Base-by-base conservation (phyloP, 2,888 invertebrate genomes). In the Caenorhabditis afra region DNA sequence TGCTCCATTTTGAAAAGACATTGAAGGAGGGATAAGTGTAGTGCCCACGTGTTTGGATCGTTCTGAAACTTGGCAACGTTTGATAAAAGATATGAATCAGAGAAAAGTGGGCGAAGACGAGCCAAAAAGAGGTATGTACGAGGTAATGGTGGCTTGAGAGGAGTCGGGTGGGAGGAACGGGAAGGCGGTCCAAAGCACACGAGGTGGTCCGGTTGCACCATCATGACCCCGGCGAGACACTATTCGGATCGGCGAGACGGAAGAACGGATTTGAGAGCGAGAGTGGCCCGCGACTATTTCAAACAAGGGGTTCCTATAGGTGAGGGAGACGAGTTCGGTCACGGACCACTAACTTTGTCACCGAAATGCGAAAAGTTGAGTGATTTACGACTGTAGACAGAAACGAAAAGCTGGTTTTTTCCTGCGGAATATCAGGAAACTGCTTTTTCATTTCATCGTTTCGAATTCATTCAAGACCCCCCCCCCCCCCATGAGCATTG, bases 141-240 rank as follows among this genome's bases (percentile, higher is more conserved):
- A 61, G 61, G 47, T 62, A 70, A 71, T 29, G 47, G 49, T 57
- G 57, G 55, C 47, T 68, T 59, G 58, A 68, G 57, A 3, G 50
- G 64, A 71, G 71, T 62, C 64, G 71, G 71, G 62, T 57, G 44
- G 68, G 71, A 71, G 62, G 68, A 37, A 52, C 16, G 35, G 11
- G 18, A 47, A 37, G 62, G 61, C 29, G 57, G 67, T 61, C 61
- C 61, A 29, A 29, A 29, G 29, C 29, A 29, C 29, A 29, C 29
- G 55, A 37, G 62, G 53, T 45, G 49, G 67, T 61, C 61, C 61
- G 57, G 20, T 68, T 59, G 58, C 57, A 62, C 71, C 71, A 61
- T 53, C 53, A 64, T 49, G 71, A 64, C 71, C 71, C 71, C 29
- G 41, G 12, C 10, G n/a, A 58, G 55, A 67, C 45, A 50, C 10